Evolutionary conservation across 2,888 invertebrate species (phyloP), one percentile per base, ranked within the genome.

Genomic region (Microctonus brassicae): DNA sequence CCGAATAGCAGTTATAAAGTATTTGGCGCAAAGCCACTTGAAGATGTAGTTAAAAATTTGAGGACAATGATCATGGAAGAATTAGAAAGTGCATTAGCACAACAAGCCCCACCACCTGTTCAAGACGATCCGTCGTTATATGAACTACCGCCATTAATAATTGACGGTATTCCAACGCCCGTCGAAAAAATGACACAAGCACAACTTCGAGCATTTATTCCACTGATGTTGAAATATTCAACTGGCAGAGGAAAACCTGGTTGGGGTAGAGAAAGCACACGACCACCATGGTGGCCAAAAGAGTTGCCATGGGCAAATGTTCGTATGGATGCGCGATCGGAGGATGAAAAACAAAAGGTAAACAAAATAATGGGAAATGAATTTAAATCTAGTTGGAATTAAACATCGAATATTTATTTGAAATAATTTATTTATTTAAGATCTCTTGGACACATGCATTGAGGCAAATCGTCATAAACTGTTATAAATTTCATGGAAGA

Each of bases 161-260:
- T 98, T 83, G 98, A 98, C 89, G 98, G 98, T 76, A 98, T 98
- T 87, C 98, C 98, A 76, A 98, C 98, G 73, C 97, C 98, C 17
- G 97, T 98, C 0, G 98, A 98, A 89, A 98, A 98, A 91, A 98
- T 98, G 98, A 98, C 98, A 52, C 97, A 98, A 90, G 98, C 98
- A 68, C 98, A 98, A 89, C 90, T 98, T 73, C 89, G 98, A 82
- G 97, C 97, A 72, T 98, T 98, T 89, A 98, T 98, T 82, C 98
- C 98, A 76, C 91, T 98, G 81, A 98, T 98, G 98, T 90, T 98
- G 84, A 98, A 98, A 89, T 98, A 97, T 88, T 97, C 97, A 5
- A 98, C 98, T 79, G 97, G 95, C 83, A 91, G 98, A 79, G 98
- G 98, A 76, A 98, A 98, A 88, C 98, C 98, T 57, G 98, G 98